phyloP scores from a whole-genome alignment of 2,797 vertebrate genomes.

The Pangasius macronema region DNA sequence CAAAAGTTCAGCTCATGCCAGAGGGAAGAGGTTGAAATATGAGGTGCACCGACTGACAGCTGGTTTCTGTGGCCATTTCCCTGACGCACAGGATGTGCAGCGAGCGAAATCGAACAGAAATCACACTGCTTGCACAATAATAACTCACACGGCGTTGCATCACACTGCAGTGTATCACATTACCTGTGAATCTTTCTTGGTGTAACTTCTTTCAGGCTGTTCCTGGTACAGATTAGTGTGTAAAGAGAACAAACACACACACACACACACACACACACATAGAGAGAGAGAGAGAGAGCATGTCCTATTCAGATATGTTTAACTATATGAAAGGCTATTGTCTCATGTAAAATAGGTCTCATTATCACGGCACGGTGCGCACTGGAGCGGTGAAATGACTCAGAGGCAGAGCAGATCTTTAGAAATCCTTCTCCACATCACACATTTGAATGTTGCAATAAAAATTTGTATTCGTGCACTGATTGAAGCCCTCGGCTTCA shows the following conservation, averaged over 20 bases:
- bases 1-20: background rate
- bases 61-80: background rate
- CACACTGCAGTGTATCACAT: background rate
- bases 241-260: slow-evolving; percentile 21
- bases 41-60: background rate
- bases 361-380: slow-evolving; percentile 23
- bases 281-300: background rate
- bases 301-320: slow-evolving; percentile 33
- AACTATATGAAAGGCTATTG: slow-evolving; percentile 29
- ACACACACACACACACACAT: slow-evolving; percentile 26
- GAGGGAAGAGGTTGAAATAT: background rate
- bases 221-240: background rate
- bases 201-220: background rate
- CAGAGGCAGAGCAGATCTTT: slow-evolving; percentile 8
- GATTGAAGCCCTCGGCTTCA: background rate
- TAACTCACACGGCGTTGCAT: background rate
- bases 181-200: background rate
- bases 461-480: background rate
- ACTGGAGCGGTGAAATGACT: slow-evolving; percentile 36
- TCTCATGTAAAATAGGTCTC: slow-evolving; percentile 26
- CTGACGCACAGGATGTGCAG: background rate
- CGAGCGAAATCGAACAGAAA: background rate
- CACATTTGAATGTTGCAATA: background rate
- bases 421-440: slow-evolving; percentile 1
- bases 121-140: background rate